Base-by-base conservation (phyloP, 2,888 invertebrate species). In the Digitonthophagus gazella region DNA sequence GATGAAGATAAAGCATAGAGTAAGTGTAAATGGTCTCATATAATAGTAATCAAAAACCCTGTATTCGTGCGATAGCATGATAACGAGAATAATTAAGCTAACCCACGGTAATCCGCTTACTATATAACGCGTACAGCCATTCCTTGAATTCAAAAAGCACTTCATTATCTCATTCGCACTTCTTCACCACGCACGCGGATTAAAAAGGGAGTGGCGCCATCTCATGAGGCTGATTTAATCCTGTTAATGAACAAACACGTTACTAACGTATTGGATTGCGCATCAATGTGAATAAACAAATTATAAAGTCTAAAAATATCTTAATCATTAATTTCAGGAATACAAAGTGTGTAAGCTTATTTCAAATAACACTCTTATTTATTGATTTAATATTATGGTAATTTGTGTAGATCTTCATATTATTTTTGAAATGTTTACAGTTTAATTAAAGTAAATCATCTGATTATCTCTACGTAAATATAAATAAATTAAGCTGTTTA, bases 161-260 rank as follows among this genome's bases (percentile, higher is more conserved):
- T 44, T 44, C 8, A 44, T 44, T 44, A 44, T 44, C 11, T 44
- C 28, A 44, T 44, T 11, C 6, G 6, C 28, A 44, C 3, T 44
- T 44, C 28, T 44, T 44, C 11, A 44, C 8, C 28, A 44, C 28
- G 28, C 2, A 44, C 28, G 28, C 28, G 28, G 28, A 44, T 44
- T 44, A 44, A 44, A 44, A 44, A 44, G 28, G 28, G 28, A 8
- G 6, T 44, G 28, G 28, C 28, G 28, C 28, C 28, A 44, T 44
- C 11, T 20, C 18, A 0, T 14, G n/a, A 19, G 61, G 18, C 20
- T n/a, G 20, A 19, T 61, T 58, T 58, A 58, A 61, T 61, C 61
- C 20, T 61, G 61, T 61, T 61, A 61, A 61, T 61, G 61, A 61
- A 61, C 61, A 61, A 61, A 18, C 61, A 61, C 61, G 61, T 61